Evolutionary conservation across 2,797 vertebrate species (phyloP), one percentile per base, ranked within the genome.

Genomic region (Gadopsis marmoratus): DNA sequence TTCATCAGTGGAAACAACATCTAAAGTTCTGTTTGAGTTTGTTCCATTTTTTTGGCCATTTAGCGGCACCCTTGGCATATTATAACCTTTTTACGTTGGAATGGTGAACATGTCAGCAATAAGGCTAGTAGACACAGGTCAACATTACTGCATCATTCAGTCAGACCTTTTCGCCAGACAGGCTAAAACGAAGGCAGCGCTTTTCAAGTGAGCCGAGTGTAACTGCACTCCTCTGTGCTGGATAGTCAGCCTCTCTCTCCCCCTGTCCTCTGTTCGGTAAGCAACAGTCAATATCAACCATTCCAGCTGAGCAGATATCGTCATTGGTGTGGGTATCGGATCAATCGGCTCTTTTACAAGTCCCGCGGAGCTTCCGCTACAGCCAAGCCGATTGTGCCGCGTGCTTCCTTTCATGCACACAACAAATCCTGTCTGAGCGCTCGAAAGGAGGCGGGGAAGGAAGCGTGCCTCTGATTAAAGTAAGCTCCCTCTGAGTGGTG

Each of bases 381-480:
- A 33, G 31, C 31, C 7, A 69, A 33, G 71, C 63, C 0, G 6
- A 78, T 58, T 54, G 54, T 2, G 3, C 59, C 2, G 62, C 4
- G 35, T 5, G 39, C 72, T 37, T 64, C 74, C 64, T 77, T 71
- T 81, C 75, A 67, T 53, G 60, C 43, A 33, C 66, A 60, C 83
- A 67, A 63, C 76, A 63, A 63, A 71, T 78, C 62, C 39, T 23
- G 48, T 54, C n/a, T 3, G 58, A 29, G 61, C 2, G 6, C 45
- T 21, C 59, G 61, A 45, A 58, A 76, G 62, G 66, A 79, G 55
- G 35, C 11, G 29, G 29, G 64, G 65, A 64, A 67, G 76, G 84
- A 81, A 88, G 87, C 55, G 56, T 55, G 70, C 48, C 68, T 75
- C 61, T 83, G 86, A 90, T 87, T 91, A 91, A 84, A 88, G 83